Percentiles rank a stretch among this genome's conserved stretches.
These are phyloP conservation scores for human DNA, from an alignment of 2,113 vertebrate species.

Conservation along the genomic window DNA sequence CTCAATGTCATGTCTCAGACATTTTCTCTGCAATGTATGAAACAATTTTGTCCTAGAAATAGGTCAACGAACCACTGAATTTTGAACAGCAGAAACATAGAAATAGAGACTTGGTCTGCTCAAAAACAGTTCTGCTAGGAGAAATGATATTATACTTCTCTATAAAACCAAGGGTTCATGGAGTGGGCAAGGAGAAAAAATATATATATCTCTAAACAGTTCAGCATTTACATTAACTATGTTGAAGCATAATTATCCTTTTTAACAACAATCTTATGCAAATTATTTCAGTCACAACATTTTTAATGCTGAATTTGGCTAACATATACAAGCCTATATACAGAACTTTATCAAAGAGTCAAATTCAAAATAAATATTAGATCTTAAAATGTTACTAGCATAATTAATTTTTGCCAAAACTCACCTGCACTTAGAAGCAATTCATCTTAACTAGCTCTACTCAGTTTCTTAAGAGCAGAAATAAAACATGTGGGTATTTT, in stretches of 20 bases:
- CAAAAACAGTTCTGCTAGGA: background rate
- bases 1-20: background rate
- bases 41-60: background rate
- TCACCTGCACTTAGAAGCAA: background rate
- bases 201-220: background rate
- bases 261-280: background rate
- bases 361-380: slow-evolving; percentile 17
- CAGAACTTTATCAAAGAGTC: background rate
- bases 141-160: background rate
- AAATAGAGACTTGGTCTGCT: background rate
- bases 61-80: background rate
- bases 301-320: background rate
- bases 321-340: background rate
- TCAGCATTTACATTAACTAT: background rate
- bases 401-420: slow-evolving; percentile 42
- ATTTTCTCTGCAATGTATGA: background rate
- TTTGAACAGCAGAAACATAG: background rate
- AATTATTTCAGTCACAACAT: slow-evolving; percentile 3
- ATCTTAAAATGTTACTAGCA: background rate
- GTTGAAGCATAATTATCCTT: background rate
- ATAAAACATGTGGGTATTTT: background rate
- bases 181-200: background rate
- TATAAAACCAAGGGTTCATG: background rate
- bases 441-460: background rate
- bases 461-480: background rate